These are phyloP conservation scores for Zosterops japonicus DNA, from an alignment of 2,113 vertebrate genomes.

Conservation along the genomic window DNA sequence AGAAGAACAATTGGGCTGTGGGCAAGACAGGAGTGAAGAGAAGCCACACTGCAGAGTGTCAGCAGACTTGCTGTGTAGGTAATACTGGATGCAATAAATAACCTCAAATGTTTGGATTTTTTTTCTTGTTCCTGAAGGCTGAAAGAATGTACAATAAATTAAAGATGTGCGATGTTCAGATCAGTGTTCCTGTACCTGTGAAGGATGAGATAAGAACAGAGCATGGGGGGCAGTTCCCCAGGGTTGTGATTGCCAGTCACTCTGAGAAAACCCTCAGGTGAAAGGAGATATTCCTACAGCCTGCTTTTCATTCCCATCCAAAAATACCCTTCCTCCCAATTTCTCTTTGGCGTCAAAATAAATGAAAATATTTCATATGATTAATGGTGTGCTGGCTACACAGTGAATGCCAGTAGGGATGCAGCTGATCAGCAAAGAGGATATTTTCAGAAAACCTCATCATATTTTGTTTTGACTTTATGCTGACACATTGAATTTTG, in stretches of 20 bases:
- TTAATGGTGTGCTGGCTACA: conserved; percentile 43
- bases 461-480: conserved; percentile 32
- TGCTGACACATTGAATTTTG: conserved; percentile 27
- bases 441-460: conserved; percentile 49
- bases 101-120: neutral
- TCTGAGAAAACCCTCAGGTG: neutral
- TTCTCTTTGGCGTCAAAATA: conserved; percentile 51
- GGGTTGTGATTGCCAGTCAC: neutral
- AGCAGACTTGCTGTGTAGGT: neutral
- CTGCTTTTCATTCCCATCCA: neutral
- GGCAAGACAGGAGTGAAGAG: neutral
- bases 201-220: neutral
- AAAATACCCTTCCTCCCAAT: conserved; percentile 21
- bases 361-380: conserved; percentile 53
- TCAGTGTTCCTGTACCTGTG: neutral
- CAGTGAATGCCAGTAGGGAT: conserved; percentile 10
- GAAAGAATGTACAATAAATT: neutral
- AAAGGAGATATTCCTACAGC: neutral
- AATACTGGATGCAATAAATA: neutral
- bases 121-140: neutral
- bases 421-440: neutral
- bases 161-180: neutral
- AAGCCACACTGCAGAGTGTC: neutral
- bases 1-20: neutral
- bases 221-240: neutral